Percentiles rank a stretch among this genome's conserved stretches.
These are phyloP conservation scores for Dysmachus trigonus DNA, from an alignment of 2,888 invertebrate genomes.

Conservation along the genomic window DNA sequence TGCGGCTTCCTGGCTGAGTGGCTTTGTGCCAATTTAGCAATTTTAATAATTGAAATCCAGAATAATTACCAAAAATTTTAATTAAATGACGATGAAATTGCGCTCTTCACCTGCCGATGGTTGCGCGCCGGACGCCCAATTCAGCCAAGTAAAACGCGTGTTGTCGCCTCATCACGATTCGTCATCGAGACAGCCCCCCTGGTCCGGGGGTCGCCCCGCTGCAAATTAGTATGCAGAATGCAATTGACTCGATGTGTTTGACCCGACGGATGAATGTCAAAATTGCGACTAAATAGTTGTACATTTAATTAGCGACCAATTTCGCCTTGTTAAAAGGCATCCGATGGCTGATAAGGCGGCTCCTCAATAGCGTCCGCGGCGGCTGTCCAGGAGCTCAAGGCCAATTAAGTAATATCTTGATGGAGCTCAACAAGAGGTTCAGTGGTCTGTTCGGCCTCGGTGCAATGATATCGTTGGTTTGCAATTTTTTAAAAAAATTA, in stretches of 20 bases:
- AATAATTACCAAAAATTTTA: conserved; percentile 41
- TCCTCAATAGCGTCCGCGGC: conserved; percentile 18
- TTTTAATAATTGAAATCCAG: conserved; percentile 34
- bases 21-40: background rate
- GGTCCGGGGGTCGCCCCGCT: background rate
- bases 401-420: conserved; percentile 23
- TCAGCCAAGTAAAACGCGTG: background rate
- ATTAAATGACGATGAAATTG: conserved; percentile 23
- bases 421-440: conserved; percentile 13
- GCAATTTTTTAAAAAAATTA: background rate
- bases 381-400: background rate
- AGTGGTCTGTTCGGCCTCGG: background rate
- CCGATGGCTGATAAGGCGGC: conserved; percentile 48
- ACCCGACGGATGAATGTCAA: conserved; percentile 56
- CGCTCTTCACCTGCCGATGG: background rate
- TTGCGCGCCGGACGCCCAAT: background rate
- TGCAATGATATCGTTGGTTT: background rate
- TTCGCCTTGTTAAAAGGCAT: conserved; percentile 55
- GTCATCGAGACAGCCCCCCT: background rate
- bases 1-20: background rate
- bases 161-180: background rate
- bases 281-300: conserved; percentile 58
- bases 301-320: conserved; percentile 62
- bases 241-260: conserved; percentile 51
- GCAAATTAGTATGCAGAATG: conserved; percentile 48